These are phyloP conservation scores for Mustela nigripes DNA, from an alignment of 2,113 vertebrate species.

Conservation along the genomic window DNA sequence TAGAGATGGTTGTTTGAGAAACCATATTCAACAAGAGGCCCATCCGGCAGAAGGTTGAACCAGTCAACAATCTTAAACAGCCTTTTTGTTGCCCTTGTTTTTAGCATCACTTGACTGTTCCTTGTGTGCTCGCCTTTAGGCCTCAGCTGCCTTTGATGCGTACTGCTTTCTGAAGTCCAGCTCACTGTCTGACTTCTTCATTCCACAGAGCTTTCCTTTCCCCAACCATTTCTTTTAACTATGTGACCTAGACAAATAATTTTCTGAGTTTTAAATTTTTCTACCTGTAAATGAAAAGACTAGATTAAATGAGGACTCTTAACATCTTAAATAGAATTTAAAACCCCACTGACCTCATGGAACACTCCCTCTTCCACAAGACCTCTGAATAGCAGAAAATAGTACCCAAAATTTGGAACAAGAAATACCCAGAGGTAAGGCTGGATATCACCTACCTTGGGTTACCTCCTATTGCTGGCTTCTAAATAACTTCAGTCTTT, in stretches of 20 bases:
- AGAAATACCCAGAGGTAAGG: background rate
- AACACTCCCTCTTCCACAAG: background rate
- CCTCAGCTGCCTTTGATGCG: background rate
- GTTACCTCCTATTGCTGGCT: background rate
- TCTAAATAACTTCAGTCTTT: background rate
- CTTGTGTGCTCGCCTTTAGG: background rate
- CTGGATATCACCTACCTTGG: background rate
- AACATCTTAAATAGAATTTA: background rate
- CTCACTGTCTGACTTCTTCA: background rate
- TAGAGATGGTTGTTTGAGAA: conserved; percentile 86
- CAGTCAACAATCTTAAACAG: background rate
- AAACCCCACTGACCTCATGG: background rate
- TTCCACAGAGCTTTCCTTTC: background rate
- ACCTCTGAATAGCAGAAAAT: background rate
- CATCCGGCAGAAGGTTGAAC: background rate
- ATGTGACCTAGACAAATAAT: background rate
- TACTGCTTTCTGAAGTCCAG: background rate
- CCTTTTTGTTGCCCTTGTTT: background rate
- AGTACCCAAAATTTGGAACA: background rate
- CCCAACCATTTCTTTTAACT: background rate
- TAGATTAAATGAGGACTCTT: background rate
- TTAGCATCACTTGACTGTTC: background rate
- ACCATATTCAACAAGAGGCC: conserved; percentile 70
- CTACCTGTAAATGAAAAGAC: background rate
- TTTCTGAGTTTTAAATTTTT: background rate